phyloP scores from a whole-genome alignment of 2,888 invertebrate species.

The Stramonita haemastoma region DNA sequence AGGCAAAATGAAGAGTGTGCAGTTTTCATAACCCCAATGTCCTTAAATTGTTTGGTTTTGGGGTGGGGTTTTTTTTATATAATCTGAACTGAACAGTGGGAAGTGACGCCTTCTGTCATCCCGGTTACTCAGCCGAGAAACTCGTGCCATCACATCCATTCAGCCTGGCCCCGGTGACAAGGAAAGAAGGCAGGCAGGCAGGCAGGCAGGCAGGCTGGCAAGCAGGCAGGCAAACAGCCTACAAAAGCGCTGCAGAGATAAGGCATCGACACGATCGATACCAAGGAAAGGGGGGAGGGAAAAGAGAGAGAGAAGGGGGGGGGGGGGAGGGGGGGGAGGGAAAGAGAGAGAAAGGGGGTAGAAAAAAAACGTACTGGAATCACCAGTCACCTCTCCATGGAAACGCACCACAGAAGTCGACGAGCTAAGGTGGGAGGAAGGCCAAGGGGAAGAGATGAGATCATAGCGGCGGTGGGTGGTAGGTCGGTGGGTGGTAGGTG shows the following conservation, averaged over 20 bases:
- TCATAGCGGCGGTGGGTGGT: not conserved
- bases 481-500: not conserved
- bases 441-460: not conserved
- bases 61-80: not conserved
- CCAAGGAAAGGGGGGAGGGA: not conserved
- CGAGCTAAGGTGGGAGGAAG: not conserved
- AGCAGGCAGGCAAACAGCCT: not conserved
- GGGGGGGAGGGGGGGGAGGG: no score
- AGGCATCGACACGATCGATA: slow-evolving; percentile 20
- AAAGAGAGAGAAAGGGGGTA: not conserved
- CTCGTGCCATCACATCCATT: not conserved
- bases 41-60: not conserved
- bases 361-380: not conserved
- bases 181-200: not conserved
- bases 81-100: not conserved
- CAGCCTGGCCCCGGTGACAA: not conserved
- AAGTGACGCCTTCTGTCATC: slow-evolving; percentile 11
- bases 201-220: not conserved
- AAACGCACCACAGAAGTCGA: not conserved
- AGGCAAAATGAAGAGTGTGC: no score
- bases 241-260: slow-evolving; percentile 24
- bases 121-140: not conserved
- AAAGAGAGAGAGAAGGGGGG: no score
- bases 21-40: no score
- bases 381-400: not conserved